Percentiles rank a stretch among this genome's conserved stretches.
Conservation (phyloP, 2,888 invertebrate genomes). For the Eupelmus urozonus region DNA sequence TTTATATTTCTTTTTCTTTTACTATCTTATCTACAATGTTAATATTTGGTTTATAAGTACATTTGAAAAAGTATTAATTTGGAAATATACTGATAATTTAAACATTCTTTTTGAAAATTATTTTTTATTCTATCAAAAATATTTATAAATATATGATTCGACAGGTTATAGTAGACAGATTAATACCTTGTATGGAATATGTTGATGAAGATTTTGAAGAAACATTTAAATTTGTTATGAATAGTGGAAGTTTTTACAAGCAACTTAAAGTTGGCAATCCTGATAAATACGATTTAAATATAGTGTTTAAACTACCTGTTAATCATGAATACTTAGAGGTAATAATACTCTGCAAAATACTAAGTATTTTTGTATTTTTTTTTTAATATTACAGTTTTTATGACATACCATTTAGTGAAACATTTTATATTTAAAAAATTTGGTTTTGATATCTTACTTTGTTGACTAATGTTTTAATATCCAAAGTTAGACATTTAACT, state of each 20-base stretch:
- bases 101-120: neutral
- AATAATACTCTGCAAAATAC: too few species aligned
- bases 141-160: neutral
- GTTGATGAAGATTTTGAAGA: constrained; percentile 8
- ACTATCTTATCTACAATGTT: too few species aligned
- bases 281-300: constrained; percentile 18
- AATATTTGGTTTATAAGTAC: neutral
- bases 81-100: too few species aligned
- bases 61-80: neutral
- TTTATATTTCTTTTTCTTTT: too few species aligned
- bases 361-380: too few species aligned
- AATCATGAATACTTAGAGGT: too few species aligned
- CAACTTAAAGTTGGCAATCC: constrained; percentile 13
- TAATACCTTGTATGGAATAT: neutral
- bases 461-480: too few species aligned
- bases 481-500: too few species aligned
- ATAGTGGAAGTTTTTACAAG: constrained; percentile 16
- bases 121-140: neutral
- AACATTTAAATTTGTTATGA: neutral
- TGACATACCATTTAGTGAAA: too few species aligned
- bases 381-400: too few species aligned
- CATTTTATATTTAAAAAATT: too few species aligned
- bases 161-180: neutral
- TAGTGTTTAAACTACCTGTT: constrained; percentile 9
- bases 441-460: too few species aligned